Evolutionary conservation across 2,888 invertebrate species (phyloP).

Genomic region (Tinea semifulvella): DNA sequence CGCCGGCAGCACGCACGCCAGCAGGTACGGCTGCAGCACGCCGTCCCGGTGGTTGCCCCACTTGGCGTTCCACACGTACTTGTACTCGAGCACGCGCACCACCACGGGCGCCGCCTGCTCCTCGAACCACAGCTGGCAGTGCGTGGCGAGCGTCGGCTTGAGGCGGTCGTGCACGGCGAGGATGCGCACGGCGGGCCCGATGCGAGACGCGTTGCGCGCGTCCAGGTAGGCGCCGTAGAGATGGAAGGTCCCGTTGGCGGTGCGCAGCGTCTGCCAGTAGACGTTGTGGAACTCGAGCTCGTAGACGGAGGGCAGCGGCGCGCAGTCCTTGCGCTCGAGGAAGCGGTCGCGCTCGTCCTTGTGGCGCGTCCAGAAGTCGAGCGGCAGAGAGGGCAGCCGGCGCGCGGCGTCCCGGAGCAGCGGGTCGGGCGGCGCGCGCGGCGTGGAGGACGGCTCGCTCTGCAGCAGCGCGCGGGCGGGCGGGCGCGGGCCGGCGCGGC

Average conservation of each 20-base stretch:
- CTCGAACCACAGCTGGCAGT: constrained; percentile 91
- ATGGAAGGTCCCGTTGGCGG: constrained; percentile 89
- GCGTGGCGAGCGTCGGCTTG: constrained; percentile 82
- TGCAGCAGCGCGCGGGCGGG: constrained; percentile 28
- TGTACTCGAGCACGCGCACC: constrained; percentile 86
- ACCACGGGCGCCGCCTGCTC: constrained; percentile 83
- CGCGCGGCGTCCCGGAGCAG: constrained; percentile 81
- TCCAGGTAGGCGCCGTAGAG: constrained; percentile 92
- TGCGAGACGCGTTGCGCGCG: constrained; percentile 76
- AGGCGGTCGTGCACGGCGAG: constrained; percentile 91
- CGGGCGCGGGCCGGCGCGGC: constrained; percentile 28
- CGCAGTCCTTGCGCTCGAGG: constrained; percentile 76
- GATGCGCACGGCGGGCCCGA: constrained; percentile 86
- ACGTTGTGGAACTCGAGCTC: constrained; percentile 93
- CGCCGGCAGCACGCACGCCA: constrained; percentile 87
- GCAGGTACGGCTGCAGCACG: constrained; percentile 89
- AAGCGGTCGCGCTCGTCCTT: constrained; percentile 78
- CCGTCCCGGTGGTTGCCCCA: constrained; percentile 95
- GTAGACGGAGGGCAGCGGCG: constrained; percentile 87
- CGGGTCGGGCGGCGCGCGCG: constrained; percentile 71
- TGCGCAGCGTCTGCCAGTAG: constrained; percentile 89
- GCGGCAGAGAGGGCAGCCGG: constrained; percentile 83
- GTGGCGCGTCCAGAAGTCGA: constrained; percentile 85
- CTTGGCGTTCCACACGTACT: constrained; percentile 93
- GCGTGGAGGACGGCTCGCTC: constrained; percentile 22